phyloP scores from a whole-genome alignment of 1,140 invertebrate genomes.

The Alviniconcha marisindica region DNA sequence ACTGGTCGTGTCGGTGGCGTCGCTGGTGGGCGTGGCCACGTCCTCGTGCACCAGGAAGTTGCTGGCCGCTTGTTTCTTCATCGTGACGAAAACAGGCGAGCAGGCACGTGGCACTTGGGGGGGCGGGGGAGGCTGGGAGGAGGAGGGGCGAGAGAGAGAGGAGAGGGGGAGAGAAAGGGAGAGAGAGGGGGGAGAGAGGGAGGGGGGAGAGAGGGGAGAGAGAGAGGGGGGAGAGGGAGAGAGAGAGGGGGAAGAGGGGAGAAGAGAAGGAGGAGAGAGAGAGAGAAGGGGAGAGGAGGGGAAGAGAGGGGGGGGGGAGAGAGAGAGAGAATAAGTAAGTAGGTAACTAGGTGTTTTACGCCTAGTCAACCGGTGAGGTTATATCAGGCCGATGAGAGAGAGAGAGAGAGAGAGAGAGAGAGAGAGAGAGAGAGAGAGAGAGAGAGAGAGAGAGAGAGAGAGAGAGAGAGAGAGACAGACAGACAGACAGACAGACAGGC shows the following conservation, averaged over 20 bases:
- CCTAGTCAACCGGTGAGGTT: too few species aligned
- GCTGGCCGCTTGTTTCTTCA: constrained; percentile 1
- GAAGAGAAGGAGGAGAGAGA: too few species aligned
- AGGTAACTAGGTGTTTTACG: too few species aligned
- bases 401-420: neutral
- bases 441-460: neutral
- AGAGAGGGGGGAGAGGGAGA: too few species aligned
- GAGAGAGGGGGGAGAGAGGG: neutral
- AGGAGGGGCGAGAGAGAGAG: too few species aligned
- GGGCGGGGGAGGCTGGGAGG: neutral
- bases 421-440: neutral
- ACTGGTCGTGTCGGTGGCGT: constrained; percentile 37
- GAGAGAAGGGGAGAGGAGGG: too few species aligned
- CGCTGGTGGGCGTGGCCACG: constrained; percentile 32
- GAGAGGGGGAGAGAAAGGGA: neutral
- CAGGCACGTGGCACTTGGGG: neutral
- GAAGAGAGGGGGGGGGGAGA: too few species aligned
- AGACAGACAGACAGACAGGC: neutral
- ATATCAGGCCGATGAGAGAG: neutral
- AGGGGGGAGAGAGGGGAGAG: neutral
- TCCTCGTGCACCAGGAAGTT: constrained; percentile 19
- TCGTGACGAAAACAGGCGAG: neutral
- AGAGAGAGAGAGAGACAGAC: constrained; percentile 8
- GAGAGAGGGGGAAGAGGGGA: too few species aligned
- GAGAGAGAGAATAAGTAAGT: too few species aligned